phyloP scores from a whole-genome alignment of 1,140 invertebrate genomes.

The Drosophila paulistorum region DNA sequence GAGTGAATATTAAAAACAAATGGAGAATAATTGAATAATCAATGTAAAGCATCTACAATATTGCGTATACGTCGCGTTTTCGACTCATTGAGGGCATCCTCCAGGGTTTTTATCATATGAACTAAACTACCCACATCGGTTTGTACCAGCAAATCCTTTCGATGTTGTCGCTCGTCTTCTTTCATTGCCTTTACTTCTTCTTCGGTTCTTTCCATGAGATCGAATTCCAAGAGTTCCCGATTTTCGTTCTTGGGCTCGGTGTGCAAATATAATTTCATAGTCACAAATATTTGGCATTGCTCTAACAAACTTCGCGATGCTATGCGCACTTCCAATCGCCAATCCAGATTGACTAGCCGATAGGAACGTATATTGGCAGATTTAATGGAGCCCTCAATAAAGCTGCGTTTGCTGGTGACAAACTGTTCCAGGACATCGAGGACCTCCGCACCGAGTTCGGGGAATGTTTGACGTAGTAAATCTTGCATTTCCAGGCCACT shows the following conservation, averaged over 20 bases:
- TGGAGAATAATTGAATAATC: constrained; percentile 39
- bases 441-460: constrained; percentile 55
- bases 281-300: constrained; percentile 61
- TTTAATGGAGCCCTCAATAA: constrained; percentile 79
- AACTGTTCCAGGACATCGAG: constrained; percentile 71
- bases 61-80: constrained; percentile 74
- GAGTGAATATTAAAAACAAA: constrained; percentile 44
- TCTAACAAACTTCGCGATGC: constrained; percentile 65
- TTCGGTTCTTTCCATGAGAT: constrained; percentile 46
- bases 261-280: constrained; percentile 75
- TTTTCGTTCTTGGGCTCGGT: constrained; percentile 78
- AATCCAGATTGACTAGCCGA: constrained; percentile 71
- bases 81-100: constrained; percentile 73
- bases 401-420: constrained; percentile 68
- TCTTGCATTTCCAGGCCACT: constrained; percentile 32
- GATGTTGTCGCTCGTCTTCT: constrained; percentile 68
- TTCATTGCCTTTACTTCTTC: constrained; percentile 56
- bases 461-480: constrained; percentile 47
- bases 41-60: constrained; percentile 75
- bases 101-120: constrained; percentile 73
- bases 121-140: constrained; percentile 70
- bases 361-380: constrained; percentile 76
- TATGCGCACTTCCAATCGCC: constrained; percentile 74
- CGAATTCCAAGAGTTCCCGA: constrained; percentile 62
- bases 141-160: constrained; percentile 75